Conservation (phyloP, 2,797 vertebrate species). For the Anabas testudineus region DNA sequence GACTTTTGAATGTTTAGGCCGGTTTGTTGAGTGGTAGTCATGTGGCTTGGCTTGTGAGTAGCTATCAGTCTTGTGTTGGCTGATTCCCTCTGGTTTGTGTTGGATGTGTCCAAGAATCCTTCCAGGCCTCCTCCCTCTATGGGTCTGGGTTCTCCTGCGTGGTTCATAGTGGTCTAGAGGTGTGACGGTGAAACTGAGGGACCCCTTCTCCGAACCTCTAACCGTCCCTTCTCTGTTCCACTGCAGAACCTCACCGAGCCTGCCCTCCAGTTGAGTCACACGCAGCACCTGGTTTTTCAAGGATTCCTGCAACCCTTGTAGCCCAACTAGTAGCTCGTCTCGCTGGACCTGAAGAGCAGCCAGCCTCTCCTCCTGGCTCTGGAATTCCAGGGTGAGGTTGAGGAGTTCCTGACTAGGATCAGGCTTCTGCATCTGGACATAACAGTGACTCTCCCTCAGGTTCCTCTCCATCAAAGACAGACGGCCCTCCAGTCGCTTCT, state of each 20-base stretch:
- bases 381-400: slow-evolving; percentile 69
- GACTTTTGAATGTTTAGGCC: slow-evolving; percentile 39
- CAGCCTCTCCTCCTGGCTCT: slow-evolving; percentile 60
- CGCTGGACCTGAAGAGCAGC: slow-evolving; percentile 63
- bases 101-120: slow-evolving; percentile 26
- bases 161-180: slow-evolving; percentile 40
- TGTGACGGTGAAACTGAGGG: neutral
- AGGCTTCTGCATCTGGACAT: slow-evolving; percentile 43
- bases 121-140: slow-evolving; percentile 35
- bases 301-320: slow-evolving; percentile 46
- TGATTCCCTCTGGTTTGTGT: neutral
- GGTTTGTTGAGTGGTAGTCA: slow-evolving; percentile 23
- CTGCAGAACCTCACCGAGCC: slow-evolving; percentile 7
- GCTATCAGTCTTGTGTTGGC: slow-evolving; percentile 16
- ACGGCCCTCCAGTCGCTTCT: slow-evolving; percentile 67
- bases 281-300: slow-evolving; percentile 63
- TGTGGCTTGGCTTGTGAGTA: neutral
- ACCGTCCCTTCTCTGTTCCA: slow-evolving; percentile 33
- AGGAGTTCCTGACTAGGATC: slow-evolving; percentile 41
- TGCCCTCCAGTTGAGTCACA: slow-evolving; percentile 66
- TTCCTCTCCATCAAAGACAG: slow-evolving; percentile 72
- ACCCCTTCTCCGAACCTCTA: slow-evolving; percentile 1
- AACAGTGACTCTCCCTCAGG: slow-evolving; percentile 50
- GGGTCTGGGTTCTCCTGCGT: slow-evolving; percentile 14
- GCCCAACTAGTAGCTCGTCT: slow-evolving; percentile 53